Evolutionary conservation across 2,113 vertebrate species (phyloP), one percentile per base, ranked within the genome.

Genomic region (rabbit (Oryctolagus cuniculus)): DNA sequence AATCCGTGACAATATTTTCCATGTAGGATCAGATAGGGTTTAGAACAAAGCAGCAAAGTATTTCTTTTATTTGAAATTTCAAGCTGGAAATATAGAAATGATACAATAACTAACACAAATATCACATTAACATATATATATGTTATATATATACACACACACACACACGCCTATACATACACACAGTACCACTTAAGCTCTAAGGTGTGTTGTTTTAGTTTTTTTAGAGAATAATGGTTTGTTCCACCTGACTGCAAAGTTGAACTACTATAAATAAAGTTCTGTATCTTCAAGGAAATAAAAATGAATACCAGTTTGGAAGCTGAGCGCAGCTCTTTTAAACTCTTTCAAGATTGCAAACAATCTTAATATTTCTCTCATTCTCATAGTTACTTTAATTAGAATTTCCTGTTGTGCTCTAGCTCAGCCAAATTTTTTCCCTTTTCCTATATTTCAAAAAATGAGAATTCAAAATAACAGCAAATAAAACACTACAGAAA

Each of bases 61-160:
- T 80, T 92, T 81, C 21, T 96, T 96, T 89, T 51, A 90, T 85
- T 53, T 75, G 78, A 51, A 86, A 84, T 89, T 70, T 64, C 51
- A 69, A 86, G 64, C 3, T 82, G 29, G 29, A 27, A 64, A 82
- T 81, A 81, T 8, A 89, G 38, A 96, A 74, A 74, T 38, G 27
- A 80, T 24, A 90, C 34, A 84, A 58, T 74, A 89, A 83, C 2
- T 7, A 58, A 74, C 15, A 7, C 10, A 77, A 27, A 19, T 3
- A 13, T 49, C 29, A 72, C 9, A 10, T 55, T 34, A 34, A n/a
- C 15, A 86, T 6, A 36, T 10, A 8, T 10, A 24, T 49, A 67
- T 5, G 10, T 31, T 69, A 61, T 1, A 80, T 38, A 36, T 38
- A 36, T 77, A 44, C 38, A 44, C 38, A 44, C 5, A 44, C 5